Evolutionary conservation across 2,113 vertebrate genomes (phyloP), one percentile per base, ranked within the genome.

Genomic region (Ciconia boyciana): DNA sequence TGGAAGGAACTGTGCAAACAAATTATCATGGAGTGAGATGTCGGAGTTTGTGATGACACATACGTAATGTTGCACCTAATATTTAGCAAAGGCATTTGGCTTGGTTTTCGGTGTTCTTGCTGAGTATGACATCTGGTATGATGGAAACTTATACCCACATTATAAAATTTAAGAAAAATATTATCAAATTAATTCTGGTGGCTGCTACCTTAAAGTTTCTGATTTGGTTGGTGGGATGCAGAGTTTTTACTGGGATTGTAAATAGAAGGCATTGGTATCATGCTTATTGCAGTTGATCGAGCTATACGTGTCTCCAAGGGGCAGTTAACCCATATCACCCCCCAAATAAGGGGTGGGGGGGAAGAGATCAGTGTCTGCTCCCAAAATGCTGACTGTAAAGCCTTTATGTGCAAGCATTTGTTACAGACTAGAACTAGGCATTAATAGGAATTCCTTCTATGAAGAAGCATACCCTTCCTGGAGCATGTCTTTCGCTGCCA

Each of bases 61-160:
- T 51, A 15, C n/a, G 55, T 51, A 77, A 66, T 28, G 43, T 83
- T 89, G 22, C 55, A 83, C 24, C 43, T 77, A 78, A 44, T 90
- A 86, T 81, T 90, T 88, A 88, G n/a, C 55, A 81, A 32, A 25
- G 24, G n/a, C 44, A 13, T 90, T 86, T 84, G 64, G 51, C 64
- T 90, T 74, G 48, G 8, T 54, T 43, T 93, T 65, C 1, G 1
- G 49, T 60, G 41, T 36, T 92, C 72, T 72, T 72, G 39, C 76
- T 22, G 51, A 44, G 20, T 17, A 3, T 39, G 39, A 16, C 39
- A 72, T 90, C 71, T 90, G 55, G 18, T 68, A 3, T 36, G 31
- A 61, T 32, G n/a, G 55, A 54, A 93, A 28, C 8, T 87, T 78
- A 16, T 3, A 52, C 7, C 9, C 6, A 48, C 29, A 92, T 70